Conservation (phyloP, 2,888 invertebrate genomes). For the Eubasilissa splendida region DNA sequence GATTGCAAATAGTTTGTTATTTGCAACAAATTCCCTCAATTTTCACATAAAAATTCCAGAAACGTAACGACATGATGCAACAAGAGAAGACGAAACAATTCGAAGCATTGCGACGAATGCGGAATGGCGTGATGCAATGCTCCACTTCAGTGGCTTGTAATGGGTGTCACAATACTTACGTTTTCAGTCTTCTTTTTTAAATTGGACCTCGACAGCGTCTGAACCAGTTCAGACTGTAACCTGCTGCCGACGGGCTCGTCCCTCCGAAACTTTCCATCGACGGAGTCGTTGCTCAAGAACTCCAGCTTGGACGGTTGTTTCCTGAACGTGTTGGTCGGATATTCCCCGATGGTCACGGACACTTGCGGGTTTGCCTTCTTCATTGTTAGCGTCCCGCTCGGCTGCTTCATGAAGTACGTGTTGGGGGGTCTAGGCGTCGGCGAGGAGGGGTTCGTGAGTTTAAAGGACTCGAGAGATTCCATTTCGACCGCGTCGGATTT, state of each 20-base stretch:
- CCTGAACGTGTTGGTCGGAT: constrained; percentile 72
- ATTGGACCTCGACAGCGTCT: constrained; percentile 85
- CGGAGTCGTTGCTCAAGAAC: constrained; percentile 72
- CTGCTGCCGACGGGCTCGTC: constrained; percentile 75
- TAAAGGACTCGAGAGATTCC: constrained; percentile 84
- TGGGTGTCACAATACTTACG: constrained; percentile 65
- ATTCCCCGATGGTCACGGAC: constrained; percentile 82
- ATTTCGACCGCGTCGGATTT: constrained; percentile 77
- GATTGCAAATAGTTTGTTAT: constrained; percentile 28
- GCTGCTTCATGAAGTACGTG: constrained; percentile 77
- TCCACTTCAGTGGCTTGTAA: constrained; percentile 1
- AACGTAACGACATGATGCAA: neutral
- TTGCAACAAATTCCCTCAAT: constrained; percentile 5
- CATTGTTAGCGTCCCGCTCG: constrained; percentile 73
- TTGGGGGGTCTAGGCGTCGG: constrained; percentile 78
- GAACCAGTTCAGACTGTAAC: constrained; percentile 81
- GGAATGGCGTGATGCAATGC: constrained; percentile 1
- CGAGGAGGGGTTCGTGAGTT: constrained; percentile 77
- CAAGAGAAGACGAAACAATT: constrained; percentile 60
- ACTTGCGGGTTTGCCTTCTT: constrained; percentile 75
- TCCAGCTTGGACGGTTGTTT: constrained; percentile 82
- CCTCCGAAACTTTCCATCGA: constrained; percentile 65
- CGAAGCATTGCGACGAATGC: constrained; percentile 14
- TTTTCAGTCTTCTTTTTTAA: constrained; percentile 81
- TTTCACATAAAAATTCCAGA: constrained; percentile 1